These are phyloP conservation scores for Pantherophis alleghaniensis DNA, from an alignment of 2,797 vertebrate genomes.

Conservation along the genomic window DNA sequence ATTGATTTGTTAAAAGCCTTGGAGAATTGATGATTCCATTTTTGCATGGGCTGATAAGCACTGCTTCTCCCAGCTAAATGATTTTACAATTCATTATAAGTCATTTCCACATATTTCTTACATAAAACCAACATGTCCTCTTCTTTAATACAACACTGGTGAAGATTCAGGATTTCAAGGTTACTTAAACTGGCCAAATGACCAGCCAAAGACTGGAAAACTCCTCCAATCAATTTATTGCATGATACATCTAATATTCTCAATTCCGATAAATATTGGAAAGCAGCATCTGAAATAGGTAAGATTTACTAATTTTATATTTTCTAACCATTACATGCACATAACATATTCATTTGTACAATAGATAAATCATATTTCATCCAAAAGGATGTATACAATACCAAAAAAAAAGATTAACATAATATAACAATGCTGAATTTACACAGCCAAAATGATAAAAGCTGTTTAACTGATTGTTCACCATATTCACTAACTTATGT, in stretches of 20 bases:
- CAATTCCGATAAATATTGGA: conserved; percentile 72
- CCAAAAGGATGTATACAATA: background rate
- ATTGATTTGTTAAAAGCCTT: background rate
- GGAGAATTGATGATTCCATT: background rate
- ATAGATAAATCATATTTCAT: background rate
- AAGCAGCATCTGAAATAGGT: conserved; percentile 70
- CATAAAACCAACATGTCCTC: conserved; percentile 76
- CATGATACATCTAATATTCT: conserved; percentile 78
- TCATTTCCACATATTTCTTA: conserved; percentile 61
- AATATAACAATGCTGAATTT: background rate
- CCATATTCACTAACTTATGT: background rate
- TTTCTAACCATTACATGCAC: conserved; percentile 26
- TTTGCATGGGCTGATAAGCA: background rate
- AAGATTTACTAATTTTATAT: background rate
- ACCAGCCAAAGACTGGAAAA: conserved; percentile 67
- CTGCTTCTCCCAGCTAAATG: background rate
- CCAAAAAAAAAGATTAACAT: background rate
- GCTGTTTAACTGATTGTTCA: conserved; percentile 18
- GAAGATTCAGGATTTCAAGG: conserved; percentile 81
- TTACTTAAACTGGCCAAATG: conserved; percentile 74
- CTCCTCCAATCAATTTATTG: conserved; percentile 78
- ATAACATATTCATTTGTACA: conserved; percentile 1
- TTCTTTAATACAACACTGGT: conserved; percentile 78
- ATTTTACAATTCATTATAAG: background rate
- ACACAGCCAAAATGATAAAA: background rate